Evolutionary conservation across 2,797 vertebrate genomes (phyloP), one percentile per base, ranked within the genome.

Genomic region (Chlorospingus semifuscus): DNA sequence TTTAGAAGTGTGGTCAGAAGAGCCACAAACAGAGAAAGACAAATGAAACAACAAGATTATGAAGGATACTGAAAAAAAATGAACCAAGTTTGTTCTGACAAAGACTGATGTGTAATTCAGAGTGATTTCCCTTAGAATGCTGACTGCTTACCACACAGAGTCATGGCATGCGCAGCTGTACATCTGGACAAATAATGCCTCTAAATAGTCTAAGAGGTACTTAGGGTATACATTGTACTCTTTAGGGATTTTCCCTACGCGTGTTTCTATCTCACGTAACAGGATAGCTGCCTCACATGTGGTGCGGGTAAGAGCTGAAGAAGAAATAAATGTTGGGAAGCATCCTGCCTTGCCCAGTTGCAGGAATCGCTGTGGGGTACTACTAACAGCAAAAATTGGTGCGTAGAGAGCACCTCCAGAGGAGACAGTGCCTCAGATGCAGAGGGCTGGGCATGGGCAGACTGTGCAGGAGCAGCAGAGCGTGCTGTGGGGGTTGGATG

Each of bases 241-340:
- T 15, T 8, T 8, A 32, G 29, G 22, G 12, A 11, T 32, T 88
- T 76, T 69, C 9, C 29, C 12, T 24, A 5, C 2, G 0, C 0
- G 0, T 55, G 7, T 63, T 84, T 41, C 7, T n/a, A 50, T 5
- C 15, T 15, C 8, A 2, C 34, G 6, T 46, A 44, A 52, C 12
- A 42, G 22, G 21, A 32, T 19, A 32, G 26, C 9, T 39, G 5
- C 34, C 6, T 70, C 0, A 0, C 9, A 3, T 0, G 0, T 44
- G 6, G 8, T 30, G 37, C 8, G 49, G 8, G 26, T 46, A 24
- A 70, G 49, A 79, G 20, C 22, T 59, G 69, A 39, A 71, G 60
- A 79, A 34, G 8, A 72, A 56, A 49, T 1, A 49, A 60, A 7
- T 2, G 4, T 34, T 9, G 11, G 76, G 57, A 15, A 24, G 18